These are phyloP conservation scores for Ispidina lecontei DNA, from an alignment of 2,797 vertebrate species.

Conservation along the genomic window DNA sequence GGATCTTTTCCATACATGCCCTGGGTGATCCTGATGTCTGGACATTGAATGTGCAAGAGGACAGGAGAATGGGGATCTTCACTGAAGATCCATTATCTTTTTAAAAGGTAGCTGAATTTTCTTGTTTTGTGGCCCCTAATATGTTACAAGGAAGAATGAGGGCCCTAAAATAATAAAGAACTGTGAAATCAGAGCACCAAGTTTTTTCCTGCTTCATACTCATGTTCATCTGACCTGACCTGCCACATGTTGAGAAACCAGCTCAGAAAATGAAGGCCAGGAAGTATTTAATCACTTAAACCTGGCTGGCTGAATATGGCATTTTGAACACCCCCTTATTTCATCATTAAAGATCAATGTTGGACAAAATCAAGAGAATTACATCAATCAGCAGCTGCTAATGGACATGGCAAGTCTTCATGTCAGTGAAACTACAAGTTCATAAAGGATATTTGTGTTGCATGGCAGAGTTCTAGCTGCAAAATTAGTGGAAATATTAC, in stretches of 20 bases:
- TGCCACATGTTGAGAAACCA: background rate
- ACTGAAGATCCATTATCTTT: background rate
- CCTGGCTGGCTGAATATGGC: background rate
- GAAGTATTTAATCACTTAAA: background rate
- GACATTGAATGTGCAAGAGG: background rate
- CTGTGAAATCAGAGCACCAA: background rate
- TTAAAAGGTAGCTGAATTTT: background rate
- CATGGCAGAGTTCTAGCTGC: background rate
- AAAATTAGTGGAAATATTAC: background rate
- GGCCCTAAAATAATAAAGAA: background rate
- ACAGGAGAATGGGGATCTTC: fast-evolving
- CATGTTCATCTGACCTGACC: background rate
- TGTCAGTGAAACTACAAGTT: constrained; percentile 20
- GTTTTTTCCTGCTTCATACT: background rate
- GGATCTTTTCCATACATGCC: background rate
- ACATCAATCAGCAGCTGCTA: constrained; percentile 19
- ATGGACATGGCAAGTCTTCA: background rate
- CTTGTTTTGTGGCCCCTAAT: background rate
- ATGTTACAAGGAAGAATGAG: background rate
- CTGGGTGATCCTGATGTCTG: too few relatives aligned
- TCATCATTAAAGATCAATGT: constrained; percentile 21
- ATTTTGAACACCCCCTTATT: constrained; percentile 28
- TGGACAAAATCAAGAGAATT: constrained; percentile 30
- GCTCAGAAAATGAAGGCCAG: background rate
- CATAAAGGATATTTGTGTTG: background rate